Evolutionary conservation across 2,113 vertebrate species (phyloP), one percentile per base, ranked within the genome.

Genomic region (Buteo buteo): DNA sequence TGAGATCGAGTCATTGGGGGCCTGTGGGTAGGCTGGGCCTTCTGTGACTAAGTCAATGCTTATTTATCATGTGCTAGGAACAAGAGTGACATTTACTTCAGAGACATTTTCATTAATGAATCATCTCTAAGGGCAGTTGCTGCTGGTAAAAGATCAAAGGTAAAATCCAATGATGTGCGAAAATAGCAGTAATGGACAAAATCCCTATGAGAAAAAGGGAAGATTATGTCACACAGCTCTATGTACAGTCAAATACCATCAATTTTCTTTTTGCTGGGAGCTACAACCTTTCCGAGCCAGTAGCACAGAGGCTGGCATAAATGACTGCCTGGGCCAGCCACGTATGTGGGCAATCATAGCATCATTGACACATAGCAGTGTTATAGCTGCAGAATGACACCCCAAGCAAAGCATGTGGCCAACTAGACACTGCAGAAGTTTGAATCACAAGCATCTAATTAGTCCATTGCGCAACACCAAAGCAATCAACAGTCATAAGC

Each of bases 321-420:
- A 57, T 65, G 19, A 44, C 26, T 81, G 26, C 52, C 26, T 64
- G 44, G 20, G 40, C 32, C 19, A 62, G 34, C 8, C 34, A 62
- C 4, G 0, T 34, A 29, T 54, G n/a, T 24, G 40, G 36, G 10
- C 72, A 52, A 21, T 38, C 31, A n/a, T 40, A 72, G 38, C 40
- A 40, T 40, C 40, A 9, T 12, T 4, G 5, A 64, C 36, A 21
- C 1, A 4, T 31, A 54, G 36, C n/a, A 44, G 14, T 2, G 1
- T 34, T 64, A 20, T 3, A 10, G 31, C 24, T 74, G 72, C 64
- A 78, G 44, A 76, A 52, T 25, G 40, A 86, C 28, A 67, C 9
- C 9, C 61, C 32, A 34, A 44, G 59, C 45, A 83, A 90, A 71
- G 42, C 34, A 54, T 17, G 42, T 24, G 14, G 16, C 19, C 58